Evolutionary conservation across 1,140 invertebrate genomes (phyloP).

Genomic region (Phymastichus coffea): DNA sequence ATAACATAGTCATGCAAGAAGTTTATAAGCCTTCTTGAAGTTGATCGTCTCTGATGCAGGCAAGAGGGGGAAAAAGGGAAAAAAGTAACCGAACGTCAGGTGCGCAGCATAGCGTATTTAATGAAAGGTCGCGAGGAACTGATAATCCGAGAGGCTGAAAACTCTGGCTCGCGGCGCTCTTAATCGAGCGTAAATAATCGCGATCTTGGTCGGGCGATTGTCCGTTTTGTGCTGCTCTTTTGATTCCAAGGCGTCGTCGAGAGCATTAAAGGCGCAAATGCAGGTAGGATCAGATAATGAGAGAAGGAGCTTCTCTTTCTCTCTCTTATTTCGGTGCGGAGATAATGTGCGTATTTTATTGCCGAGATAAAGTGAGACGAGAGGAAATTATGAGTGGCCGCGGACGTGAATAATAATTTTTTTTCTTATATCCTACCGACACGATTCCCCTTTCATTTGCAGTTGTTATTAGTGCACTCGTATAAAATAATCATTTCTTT

Average conservation of each 20-base stretch:
- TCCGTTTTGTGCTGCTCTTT: conserved; percentile 14
- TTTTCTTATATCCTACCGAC: too few relatives aligned
- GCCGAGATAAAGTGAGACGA: conserved; percentile 20
- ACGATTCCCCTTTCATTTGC: background rate
- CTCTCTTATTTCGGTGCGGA: conserved; percentile 6
- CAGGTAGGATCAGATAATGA: conserved; percentile 24
- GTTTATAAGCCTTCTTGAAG: too few relatives aligned
- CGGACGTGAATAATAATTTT: conserved; percentile 23
- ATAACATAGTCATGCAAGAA: too few relatives aligned
- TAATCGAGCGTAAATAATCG: conserved; percentile 59
- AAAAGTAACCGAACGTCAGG: too few relatives aligned
- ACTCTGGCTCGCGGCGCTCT: conserved; percentile 43
- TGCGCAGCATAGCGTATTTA: too few relatives aligned
- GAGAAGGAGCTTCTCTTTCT: conserved; percentile 15
- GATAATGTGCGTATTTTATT: conserved; percentile 26
- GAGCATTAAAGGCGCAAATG: conserved; percentile 19
- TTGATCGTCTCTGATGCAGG: too few relatives aligned
- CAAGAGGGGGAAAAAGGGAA: too few relatives aligned
- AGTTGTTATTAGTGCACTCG: too few relatives aligned
- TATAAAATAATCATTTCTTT: too few relatives aligned
- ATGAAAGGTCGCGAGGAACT: conserved; percentile 30
- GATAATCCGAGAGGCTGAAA: conserved; percentile 45
- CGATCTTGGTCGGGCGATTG: conserved; percentile 44
- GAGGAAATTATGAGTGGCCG: conserved; percentile 17
- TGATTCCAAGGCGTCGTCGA: background rate